phyloP scores from a whole-genome alignment of 2,888 invertebrate genomes.

The Agrochola litura region DNA sequence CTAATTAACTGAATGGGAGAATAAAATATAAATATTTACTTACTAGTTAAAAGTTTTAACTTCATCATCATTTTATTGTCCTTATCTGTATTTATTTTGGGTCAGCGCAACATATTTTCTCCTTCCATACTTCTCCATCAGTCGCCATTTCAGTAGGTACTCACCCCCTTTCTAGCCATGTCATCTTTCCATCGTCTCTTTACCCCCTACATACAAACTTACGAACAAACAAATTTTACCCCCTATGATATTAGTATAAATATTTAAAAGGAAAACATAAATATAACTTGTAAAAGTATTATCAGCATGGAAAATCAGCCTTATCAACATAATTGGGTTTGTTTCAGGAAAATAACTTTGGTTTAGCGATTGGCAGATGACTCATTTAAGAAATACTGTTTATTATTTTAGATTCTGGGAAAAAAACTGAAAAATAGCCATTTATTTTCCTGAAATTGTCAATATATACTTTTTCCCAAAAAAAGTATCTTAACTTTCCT shows the following conservation, averaged over 20 bases:
- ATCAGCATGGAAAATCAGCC: conserved; percentile 22
- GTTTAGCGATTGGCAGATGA: conserved; percentile 8
- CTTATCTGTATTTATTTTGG: neutral
- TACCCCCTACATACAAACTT: too few relatives aligned
- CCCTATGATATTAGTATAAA: too few relatives aligned
- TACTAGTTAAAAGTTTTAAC: neutral
- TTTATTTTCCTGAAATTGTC: neutral
- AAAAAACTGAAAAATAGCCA: neutral
- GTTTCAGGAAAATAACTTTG: conserved; percentile 5
- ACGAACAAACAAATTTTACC: too few relatives aligned
- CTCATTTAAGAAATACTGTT: neutral
- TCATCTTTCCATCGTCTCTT: neutral
- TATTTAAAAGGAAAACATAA: neutral
- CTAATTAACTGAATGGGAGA: neutral
- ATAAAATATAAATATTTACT: neutral
- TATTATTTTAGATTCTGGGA: neutral
- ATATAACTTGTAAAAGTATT: neutral
- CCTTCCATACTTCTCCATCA: neutral
- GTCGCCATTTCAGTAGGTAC: neutral
- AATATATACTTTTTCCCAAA: neutral
- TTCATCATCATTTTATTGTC: neutral
- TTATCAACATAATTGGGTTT: neutral
- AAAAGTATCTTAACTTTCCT: neutral
- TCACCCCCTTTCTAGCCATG: neutral
- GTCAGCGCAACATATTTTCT: neutral